These are phyloP conservation scores for Hirudo medicinalis DNA, from an alignment of 1,140 invertebrate genomes.

Conservation along the genomic window DNA sequence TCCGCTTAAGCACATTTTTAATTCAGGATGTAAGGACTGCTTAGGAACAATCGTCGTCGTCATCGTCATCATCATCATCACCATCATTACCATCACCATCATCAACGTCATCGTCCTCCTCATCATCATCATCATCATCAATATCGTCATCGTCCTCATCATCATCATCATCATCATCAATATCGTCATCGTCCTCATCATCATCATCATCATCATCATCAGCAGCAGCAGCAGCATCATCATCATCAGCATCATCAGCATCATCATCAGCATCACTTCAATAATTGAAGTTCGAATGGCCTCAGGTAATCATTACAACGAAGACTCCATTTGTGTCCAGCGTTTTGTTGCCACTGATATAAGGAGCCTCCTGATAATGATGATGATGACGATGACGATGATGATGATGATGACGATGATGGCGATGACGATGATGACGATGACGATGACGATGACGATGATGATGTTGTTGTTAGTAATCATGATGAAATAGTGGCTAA, in stretches of 20 bases:
- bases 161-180: too few species aligned
- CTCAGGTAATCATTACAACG: too few species aligned
- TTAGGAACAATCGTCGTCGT: too few species aligned
- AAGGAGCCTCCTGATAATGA: neutral
- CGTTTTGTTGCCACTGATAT: too few species aligned
- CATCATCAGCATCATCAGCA: neutral
- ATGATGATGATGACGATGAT: constrained; percentile 3
- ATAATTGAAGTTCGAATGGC: too few species aligned
- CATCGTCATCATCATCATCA: too few species aligned
- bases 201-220: neutral
- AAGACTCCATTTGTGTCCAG: too few species aligned
- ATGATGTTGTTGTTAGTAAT: neutral
- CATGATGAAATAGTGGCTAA: neutral
- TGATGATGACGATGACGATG: neutral
- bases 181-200: too few species aligned
- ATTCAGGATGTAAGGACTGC: too few species aligned
- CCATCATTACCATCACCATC: neutral
- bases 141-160: too few species aligned
- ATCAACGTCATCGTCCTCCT: neutral
- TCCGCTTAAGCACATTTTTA: too few species aligned
- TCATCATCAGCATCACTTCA: neutral
- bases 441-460: neutral
- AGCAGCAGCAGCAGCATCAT: neutral
- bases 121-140: too few species aligned
- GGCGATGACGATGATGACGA: neutral